Conservation (phyloP, 1,140 invertebrate species). For the Bicyclus anynana region DNA sequence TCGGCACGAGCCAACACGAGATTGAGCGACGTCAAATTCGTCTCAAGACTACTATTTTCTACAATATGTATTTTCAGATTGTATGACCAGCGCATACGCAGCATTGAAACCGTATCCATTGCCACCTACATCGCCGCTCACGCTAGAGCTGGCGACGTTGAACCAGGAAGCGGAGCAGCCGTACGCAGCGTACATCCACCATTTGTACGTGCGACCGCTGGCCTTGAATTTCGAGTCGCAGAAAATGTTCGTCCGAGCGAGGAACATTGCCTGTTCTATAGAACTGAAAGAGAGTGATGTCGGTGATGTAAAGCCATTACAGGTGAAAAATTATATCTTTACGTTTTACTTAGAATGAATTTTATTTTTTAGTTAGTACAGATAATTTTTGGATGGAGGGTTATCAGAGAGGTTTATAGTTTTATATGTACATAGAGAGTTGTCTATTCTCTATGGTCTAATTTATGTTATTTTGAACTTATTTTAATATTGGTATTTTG, state of each 20-base stretch:
- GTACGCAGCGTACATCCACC: slow-evolving; percentile 89
- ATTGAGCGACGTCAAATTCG: too few relatives aligned
- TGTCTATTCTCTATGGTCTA: too few relatives aligned
- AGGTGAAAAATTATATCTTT: slow-evolving; percentile 39
- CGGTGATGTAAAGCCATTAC: slow-evolving; percentile 56
- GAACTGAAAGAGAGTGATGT: slow-evolving; percentile 86
- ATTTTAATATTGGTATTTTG: too few relatives aligned
- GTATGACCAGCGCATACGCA: slow-evolving; percentile 86
- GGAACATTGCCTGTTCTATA: slow-evolving; percentile 93
- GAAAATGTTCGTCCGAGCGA: slow-evolving; percentile 90
- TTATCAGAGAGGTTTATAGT: too few relatives aligned
- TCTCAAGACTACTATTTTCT: too few relatives aligned
- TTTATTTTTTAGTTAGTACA: too few relatives aligned
- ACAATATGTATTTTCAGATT: slow-evolving; percentile 79
- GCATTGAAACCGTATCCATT: slow-evolving; percentile 90
- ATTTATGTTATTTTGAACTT: too few relatives aligned
- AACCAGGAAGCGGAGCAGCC: slow-evolving; percentile 86
- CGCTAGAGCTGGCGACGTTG: slow-evolving; percentile 90
- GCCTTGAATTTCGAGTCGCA: slow-evolving; percentile 94
- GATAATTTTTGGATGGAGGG: too few relatives aligned
- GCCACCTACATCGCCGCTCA: slow-evolving; percentile 84
- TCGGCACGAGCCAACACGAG: too few relatives aligned
- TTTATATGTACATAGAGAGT: too few relatives aligned
- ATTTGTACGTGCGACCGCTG: slow-evolving; percentile 94
- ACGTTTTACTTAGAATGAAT: too few relatives aligned